These are phyloP conservation scores for Hylyphantes graminicola DNA, from an alignment of 1,140 invertebrate species.

Conservation along the genomic window DNA sequence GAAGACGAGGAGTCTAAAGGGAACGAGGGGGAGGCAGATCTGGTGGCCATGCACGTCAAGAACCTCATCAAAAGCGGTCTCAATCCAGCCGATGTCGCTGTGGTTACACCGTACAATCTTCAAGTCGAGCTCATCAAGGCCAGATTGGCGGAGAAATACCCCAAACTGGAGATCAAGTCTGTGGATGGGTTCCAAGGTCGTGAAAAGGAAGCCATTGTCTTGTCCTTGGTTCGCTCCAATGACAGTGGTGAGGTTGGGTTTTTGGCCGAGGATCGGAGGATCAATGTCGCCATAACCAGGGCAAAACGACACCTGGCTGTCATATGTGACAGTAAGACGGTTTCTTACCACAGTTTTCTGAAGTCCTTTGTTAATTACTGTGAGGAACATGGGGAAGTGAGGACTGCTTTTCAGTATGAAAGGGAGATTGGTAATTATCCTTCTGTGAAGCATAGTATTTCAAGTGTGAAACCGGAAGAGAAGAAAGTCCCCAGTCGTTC, in stretches of 20 bases:
- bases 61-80: slow-evolving; percentile 70
- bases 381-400: slow-evolving; percentile 70
- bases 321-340: slow-evolving; percentile 73
- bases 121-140: slow-evolving; percentile 68
- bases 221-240: slow-evolving; percentile 73
- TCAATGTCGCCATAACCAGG: slow-evolving; percentile 76
- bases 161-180: slow-evolving; percentile 71
- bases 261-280: slow-evolving; percentile 72
- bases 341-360: slow-evolving; percentile 70
- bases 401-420: slow-evolving; percentile 71
- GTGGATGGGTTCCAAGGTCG: slow-evolving; percentile 77
- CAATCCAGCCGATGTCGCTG: slow-evolving; percentile 70
- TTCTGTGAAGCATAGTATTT: not conserved
- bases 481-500: not conserved
- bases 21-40: slow-evolving; percentile 73
- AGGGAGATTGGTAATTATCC: slow-evolving; percentile 63
- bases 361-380: slow-evolving; percentile 71
- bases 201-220: slow-evolving; percentile 75
- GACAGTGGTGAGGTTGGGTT: slow-evolving; percentile 73
- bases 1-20: slow-evolving; percentile 72
- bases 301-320: slow-evolving; percentile 73
- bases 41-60: slow-evolving; percentile 71
- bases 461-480: not conserved
- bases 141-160: slow-evolving; percentile 63
- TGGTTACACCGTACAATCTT: slow-evolving; percentile 75